Base-by-base conservation (phyloP, 2,797 vertebrate genomes). In the Sebastes variabilis region DNA sequence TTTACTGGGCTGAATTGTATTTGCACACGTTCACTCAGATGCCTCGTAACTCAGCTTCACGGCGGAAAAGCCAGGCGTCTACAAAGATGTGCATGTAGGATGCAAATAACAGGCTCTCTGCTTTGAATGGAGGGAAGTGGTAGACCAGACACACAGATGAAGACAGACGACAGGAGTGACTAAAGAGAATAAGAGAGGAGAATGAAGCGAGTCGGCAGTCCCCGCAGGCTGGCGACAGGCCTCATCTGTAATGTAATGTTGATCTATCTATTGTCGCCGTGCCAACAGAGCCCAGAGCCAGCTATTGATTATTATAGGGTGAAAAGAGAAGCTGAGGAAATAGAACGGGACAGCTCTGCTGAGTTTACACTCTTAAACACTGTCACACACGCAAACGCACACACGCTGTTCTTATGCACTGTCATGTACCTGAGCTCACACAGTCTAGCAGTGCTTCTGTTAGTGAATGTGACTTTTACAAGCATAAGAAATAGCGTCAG, bases 221-320 rank as follows among this genome's bases (percentile, higher is more conserved):
- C 82, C 80, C 10, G 77, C 85, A 85, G 85, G 86, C 83, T 91
- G 85, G 85, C 77, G 85, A 92, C 88, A 90, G 77, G 83, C 89
- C 86, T 91, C 85, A 75, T 91, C 84, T 83, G 85, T 92, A 91
- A 92, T 84, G 88, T 82, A 84, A 89, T 88, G 84, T 94, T 93
- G 88, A 93, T 93, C 90, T 79, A 92, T 86, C 82, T 86, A 71
- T 86, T 90, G 88, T 88, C 75, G 20, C 61, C 5, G 74, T 77
- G 88, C 89, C 90, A 92, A 85, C 75, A 65, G 81, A 89, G 88
- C 76, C 76, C 75, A 75, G 81, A 54, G 52, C 80, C 80, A 38
- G 1, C 46, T 88, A 92, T 92, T 82, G 90, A 94, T 93, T 83
- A 92, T 88, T 77, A 81, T 60, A 71, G 64, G 62, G 72, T 82